phyloP scores from a whole-genome alignment of 2,888 invertebrate genomes.

The Artemia sp. region DNA sequence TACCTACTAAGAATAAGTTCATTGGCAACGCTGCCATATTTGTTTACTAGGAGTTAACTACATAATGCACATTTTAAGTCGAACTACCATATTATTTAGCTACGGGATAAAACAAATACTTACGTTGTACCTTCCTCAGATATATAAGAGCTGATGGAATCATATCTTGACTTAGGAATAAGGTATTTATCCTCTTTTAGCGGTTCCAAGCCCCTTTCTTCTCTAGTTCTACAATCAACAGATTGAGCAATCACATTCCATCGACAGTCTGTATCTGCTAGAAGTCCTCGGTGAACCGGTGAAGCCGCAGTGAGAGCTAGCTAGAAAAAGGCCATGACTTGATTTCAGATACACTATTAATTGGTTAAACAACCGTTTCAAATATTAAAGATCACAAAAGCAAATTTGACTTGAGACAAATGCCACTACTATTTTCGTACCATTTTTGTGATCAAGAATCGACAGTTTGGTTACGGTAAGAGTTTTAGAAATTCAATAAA shows the following conservation, averaged over 20 bases:
- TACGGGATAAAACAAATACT: conserved; percentile 22
- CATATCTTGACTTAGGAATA: conserved; percentile 83
- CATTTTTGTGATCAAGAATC: no score
- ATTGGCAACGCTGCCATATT: no score
- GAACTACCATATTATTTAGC: conserved; percentile 14
- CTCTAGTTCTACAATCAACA: conserved; percentile 82
- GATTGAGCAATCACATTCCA: conserved; percentile 94
- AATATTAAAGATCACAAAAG: no score
- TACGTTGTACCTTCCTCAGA: conserved; percentile 64
- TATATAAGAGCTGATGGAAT: conserved; percentile 91
- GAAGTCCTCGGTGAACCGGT: conserved; percentile 76
- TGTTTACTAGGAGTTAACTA: no score
- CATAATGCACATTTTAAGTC: no score
- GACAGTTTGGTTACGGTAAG: no score
- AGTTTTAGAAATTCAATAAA: no score
- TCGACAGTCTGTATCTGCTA: conserved; percentile 90
- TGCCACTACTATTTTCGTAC: no score
- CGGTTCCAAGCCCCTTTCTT: conserved; percentile 63
- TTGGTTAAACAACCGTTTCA: no score
- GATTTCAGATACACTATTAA: no score
- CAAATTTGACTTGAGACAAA: no score
- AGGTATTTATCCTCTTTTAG: conserved; percentile 55
- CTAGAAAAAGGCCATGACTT: conserved; percentile 34
- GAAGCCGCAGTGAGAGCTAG: conserved; percentile 91
- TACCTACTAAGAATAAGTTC: no score